Conservation (phyloP, 2,888 invertebrate species). For the Ichneumoninae sp. region DNA sequence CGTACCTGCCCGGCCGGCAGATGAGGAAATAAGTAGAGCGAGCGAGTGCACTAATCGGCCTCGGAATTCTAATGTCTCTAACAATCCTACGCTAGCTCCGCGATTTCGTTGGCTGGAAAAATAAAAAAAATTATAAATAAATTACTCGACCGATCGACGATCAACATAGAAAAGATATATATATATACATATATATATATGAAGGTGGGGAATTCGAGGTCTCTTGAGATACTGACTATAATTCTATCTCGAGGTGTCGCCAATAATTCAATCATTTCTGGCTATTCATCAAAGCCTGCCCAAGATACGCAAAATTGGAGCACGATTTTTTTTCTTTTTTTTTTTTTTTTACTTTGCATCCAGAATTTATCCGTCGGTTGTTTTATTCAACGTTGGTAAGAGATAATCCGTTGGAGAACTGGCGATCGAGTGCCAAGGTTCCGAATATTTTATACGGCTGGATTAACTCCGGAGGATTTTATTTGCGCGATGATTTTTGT, state of each 20-base stretch:
- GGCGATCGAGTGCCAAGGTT: conserved; percentile 20
- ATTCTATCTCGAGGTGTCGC: conserved; percentile 1
- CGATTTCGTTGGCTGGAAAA: conserved; percentile 20
- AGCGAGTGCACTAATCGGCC: conserved; percentile 36
- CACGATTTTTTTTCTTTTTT: background rate
- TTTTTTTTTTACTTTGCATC: background rate
- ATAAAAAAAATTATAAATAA: background rate
- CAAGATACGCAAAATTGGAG: conserved; percentile 45
- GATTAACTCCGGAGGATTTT: conserved; percentile 17
- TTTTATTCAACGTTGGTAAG: conserved; percentile 24
- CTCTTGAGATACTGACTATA: background rate
- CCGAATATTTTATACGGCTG: conserved; percentile 12
- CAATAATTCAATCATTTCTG: conserved; percentile 51
- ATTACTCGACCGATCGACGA: background rate
- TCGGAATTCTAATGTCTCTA: conserved; percentile 37
- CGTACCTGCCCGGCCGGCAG: conserved; percentile 14
- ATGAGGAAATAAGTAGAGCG: conserved; percentile 32
- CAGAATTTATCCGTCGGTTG: conserved; percentile 5
- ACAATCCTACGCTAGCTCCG: conserved; percentile 37
- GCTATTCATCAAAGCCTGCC: conserved; percentile 18
- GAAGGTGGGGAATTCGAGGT: conserved; percentile 12
- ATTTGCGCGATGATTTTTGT: background rate
- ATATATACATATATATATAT: background rate
- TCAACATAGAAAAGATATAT: background rate
- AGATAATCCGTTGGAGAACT: background rate